Base-by-base conservation (phyloP, 1,140 invertebrate genomes). In the Parasteatoda tepidariorum region DNA sequence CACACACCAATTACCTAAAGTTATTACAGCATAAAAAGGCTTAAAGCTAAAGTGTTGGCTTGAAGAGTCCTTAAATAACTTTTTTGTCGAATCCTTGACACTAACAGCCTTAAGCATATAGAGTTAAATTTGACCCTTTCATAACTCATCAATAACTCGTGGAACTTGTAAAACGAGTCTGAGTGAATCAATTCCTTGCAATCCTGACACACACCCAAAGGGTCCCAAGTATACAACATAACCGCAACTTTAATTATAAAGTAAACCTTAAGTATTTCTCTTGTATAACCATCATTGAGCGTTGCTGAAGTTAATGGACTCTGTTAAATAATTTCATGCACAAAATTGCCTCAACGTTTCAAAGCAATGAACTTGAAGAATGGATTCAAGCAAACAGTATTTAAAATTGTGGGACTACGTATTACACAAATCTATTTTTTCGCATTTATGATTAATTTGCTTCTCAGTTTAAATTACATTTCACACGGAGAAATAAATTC, bases 101-200 rank as follows among this genome's bases (percentile, higher is more conserved):
- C 48, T 62, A 62, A 62, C 33, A 75, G 24, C 57, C 73, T 75
- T 28, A 57, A 75, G 73, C 31, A 62, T 33, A 62, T 55, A 48
- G 4, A 62, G 73, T 54, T 13, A 33, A 38, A 33, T 61, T 34
- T 74, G 71, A 75, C 73, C 73, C 73, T 75, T 28, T 15, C 6
- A 38, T 4, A 11, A 62, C 57, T 62, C 57, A 59, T 75, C 31
- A 38, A 48, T 75, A 62, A 75, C 73, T 62, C 22, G 73, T 41
- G 57, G 34, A 75, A 75, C 73, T 75, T 28, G 73, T 62, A 75
- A n/a, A 75, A 75, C 73, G 15, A 75, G 73, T 75, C 73, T 62
- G 31, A 22, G 31, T n/a, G 57, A 61, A 73, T 73, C 33, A 73
- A 73, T 59, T 73, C 31, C 9, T 0, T 0, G 34, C 26, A 15